Evolutionary conservation across 2,797 vertebrate genomes (phyloP).

Genomic region (Megalops cyprinoides): DNA sequence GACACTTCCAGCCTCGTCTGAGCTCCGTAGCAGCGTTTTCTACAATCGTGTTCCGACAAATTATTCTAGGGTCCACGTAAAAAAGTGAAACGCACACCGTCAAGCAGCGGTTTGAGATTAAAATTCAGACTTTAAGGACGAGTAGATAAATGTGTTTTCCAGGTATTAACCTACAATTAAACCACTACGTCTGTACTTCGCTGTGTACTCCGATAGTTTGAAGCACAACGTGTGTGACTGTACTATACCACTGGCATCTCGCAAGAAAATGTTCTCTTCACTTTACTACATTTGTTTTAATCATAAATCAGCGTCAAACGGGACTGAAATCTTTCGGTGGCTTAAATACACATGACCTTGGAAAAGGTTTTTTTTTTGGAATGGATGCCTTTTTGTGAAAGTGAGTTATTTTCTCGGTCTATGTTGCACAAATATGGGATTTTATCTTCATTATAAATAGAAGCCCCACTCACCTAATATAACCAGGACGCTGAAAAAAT

Average conservation of each 20-base stretch:
- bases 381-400: background rate
- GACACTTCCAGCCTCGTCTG: constrained; percentile 1
- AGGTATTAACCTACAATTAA: background rate
- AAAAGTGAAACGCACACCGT: background rate
- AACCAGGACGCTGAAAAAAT: constrained; percentile 50
- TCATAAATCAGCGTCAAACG: too few relatives aligned
- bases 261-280: too few relatives aligned
- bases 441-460: background rate
- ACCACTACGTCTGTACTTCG: background rate
- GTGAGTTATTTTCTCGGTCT: background rate
- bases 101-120: background rate
- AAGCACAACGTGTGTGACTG: too few relatives aligned
- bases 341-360: too few relatives aligned
- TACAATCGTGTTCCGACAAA: background rate
- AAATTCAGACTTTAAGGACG: background rate
- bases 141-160: background rate
- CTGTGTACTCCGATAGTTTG: background rate
- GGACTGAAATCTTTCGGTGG: too few relatives aligned
- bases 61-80: background rate
- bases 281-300: too few relatives aligned
- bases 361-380: too few relatives aligned
- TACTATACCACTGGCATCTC: too few relatives aligned
- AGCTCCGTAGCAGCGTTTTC: background rate
- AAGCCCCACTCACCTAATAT: constrained; percentile 50
- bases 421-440: background rate